Evolutionary conservation across 1,140 invertebrate species (phyloP).

Genomic region (Lepeophtheirus salmonis): DNA sequence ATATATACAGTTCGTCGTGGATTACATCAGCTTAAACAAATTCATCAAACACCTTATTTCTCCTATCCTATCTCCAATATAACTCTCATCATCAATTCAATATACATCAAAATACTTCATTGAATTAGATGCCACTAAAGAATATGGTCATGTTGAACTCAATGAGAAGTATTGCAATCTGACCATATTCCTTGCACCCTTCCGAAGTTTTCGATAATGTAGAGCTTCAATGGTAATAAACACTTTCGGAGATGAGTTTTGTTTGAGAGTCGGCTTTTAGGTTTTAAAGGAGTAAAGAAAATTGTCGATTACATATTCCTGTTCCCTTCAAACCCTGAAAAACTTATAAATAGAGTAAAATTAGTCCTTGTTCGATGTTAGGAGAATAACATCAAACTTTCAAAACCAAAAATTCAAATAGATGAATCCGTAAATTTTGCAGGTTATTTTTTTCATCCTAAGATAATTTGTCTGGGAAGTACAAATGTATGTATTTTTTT

Average conservation of each 20-base stretch:
- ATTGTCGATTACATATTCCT: constrained; percentile 18
- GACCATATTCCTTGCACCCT: constrained; percentile 24
- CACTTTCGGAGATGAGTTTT: constrained; percentile 23
- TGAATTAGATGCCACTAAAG: constrained; percentile 24
- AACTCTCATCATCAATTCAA: constrained; percentile 17
- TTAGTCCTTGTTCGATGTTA: no score
- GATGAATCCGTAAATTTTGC: background rate
- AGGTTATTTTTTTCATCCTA: background rate
- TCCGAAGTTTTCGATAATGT: constrained; percentile 20
- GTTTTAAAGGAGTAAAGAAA: no score
- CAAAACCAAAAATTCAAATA: background rate
- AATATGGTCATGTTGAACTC: constrained; percentile 25
- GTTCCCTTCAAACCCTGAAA: constrained; percentile 15
- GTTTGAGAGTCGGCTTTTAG: constrained; percentile 20
- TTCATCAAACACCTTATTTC: constrained; percentile 22
- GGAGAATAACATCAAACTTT: background rate
- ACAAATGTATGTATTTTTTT: no score
- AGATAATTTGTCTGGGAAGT: background rate
- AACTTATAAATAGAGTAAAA: background rate
- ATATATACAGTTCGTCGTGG: constrained; percentile 21
- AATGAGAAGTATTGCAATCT: constrained; percentile 22
- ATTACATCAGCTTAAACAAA: constrained; percentile 26
- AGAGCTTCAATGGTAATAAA: constrained; percentile 20
- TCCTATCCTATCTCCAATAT: constrained; percentile 23
- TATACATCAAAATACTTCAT: constrained; percentile 17